Conservation (phyloP, 1,140 invertebrate genomes). For the Drosophila serrata region DNA sequence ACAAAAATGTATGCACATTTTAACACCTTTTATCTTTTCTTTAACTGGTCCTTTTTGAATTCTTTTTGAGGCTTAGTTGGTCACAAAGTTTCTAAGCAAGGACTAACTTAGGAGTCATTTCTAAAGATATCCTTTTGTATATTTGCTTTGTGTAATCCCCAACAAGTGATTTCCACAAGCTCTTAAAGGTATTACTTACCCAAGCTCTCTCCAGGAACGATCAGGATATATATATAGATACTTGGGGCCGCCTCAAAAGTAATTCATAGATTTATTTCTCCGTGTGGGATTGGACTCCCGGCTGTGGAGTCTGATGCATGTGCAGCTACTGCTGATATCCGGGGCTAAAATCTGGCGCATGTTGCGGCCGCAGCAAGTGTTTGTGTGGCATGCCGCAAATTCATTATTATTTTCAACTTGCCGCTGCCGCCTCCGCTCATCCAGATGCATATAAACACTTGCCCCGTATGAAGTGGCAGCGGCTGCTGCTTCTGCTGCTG, state of each 20-base stretch:
- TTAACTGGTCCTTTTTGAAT: too few relatives aligned
- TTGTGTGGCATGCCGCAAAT: slow-evolving; percentile 80
- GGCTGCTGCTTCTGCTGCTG: slow-evolving; percentile 36
- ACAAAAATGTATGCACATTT: too few relatives aligned
- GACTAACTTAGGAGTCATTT: too few relatives aligned
- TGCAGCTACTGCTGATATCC: slow-evolving; percentile 75
- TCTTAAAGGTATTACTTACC: neutral
- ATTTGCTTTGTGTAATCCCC: neutral
- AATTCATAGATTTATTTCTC: slow-evolving; percentile 13
- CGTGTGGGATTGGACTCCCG: slow-evolving; percentile 37
- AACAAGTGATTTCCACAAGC: neutral
- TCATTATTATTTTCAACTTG: slow-evolving; percentile 74
- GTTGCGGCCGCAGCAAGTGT: slow-evolving; percentile 71
- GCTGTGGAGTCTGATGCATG: slow-evolving; percentile 62
- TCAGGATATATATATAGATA: neutral
- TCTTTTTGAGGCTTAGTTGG: too few relatives aligned
- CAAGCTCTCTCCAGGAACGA: neutral
- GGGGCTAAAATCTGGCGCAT: slow-evolving; percentile 72
- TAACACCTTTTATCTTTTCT: too few relatives aligned
- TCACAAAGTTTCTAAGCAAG: neutral
- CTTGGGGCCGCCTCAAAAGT: neutral
- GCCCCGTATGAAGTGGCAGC: slow-evolving; percentile 46
- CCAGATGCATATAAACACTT: slow-evolving; percentile 45
- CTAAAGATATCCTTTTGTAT: neutral
- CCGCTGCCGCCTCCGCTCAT: slow-evolving; percentile 1